phyloP scores from a whole-genome alignment of 92 coral and sea anemone species.

The Micromussa lordhowensis region DNA sequence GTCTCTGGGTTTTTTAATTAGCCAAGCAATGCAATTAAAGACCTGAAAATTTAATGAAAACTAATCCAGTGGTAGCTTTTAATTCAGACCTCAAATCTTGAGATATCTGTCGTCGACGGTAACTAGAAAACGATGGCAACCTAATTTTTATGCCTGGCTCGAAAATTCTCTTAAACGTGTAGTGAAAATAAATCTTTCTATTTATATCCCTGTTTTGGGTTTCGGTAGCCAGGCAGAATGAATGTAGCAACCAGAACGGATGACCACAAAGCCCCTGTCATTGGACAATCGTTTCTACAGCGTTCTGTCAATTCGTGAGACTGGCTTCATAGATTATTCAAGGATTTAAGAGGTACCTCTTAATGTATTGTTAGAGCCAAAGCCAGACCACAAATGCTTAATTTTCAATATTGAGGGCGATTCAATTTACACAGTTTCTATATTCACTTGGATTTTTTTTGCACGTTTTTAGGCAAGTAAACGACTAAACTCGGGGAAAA shows the following conservation, averaged over 20 bases:
- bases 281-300: background rate
- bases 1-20: background rate
- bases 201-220: background rate
- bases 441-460: background rate
- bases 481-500: background rate
- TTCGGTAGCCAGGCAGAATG: background rate
- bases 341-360: background rate
- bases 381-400: background rate
- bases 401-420: background rate
- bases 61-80: background rate
- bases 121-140: background rate
- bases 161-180: background rate
- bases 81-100: background rate
- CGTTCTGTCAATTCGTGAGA: background rate
- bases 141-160: background rate
- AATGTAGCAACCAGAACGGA: slow-evolving; percentile 1
- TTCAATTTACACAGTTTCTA: background rate
- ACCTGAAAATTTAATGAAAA: background rate
- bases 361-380: background rate
- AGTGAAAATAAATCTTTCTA: background rate
- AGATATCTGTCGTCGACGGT: background rate
- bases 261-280: background rate
- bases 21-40: background rate
- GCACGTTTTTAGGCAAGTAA: background rate
- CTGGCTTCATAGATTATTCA: slow-evolving; percentile 4